A percentile compares a stretch with the other conserved stretches of the same genome.
Evolutionary conservation across 2,113 vertebrate species (phyloP).

Genomic region (Paratilapia polleni): DNA sequence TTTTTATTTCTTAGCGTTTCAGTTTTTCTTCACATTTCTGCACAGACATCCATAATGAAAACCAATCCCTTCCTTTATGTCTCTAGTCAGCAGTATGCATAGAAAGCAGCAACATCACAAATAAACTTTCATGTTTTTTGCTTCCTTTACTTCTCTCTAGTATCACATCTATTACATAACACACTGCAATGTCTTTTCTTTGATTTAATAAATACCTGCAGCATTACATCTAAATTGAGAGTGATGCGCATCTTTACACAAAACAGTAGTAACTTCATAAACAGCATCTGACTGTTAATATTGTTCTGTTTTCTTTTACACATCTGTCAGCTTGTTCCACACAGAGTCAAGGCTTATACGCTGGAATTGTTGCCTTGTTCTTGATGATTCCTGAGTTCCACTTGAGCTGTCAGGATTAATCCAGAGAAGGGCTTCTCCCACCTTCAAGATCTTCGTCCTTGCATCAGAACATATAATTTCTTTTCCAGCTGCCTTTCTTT

Average conservation of each 20-base stretch:
- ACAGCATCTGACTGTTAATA: background rate
- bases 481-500: background rate
- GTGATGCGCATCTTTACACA: background rate
- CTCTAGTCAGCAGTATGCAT: background rate
- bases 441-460: background rate
- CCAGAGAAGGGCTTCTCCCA: background rate
- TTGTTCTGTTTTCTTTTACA: background rate
- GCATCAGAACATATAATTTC: background rate
- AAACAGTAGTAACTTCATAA: background rate
- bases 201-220: conserved; percentile 10
- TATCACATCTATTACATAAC: background rate
- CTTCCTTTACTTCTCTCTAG: background rate
- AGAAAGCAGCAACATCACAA: conserved; percentile 5
- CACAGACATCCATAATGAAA: background rate
- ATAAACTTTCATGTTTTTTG: background rate
- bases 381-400: background rate
- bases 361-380: background rate
- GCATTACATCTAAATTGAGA: background rate
- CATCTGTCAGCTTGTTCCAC: background rate
- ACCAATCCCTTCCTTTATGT: background rate
- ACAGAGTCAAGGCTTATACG: background rate
- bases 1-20: background rate
- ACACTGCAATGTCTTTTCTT: background rate
- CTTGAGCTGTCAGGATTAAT: background rate
- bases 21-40: conserved; percentile 5